Evolutionary conservation across 1,140 invertebrate genomes (phyloP).

Genomic region (Dreissena rostriformis): DNA sequence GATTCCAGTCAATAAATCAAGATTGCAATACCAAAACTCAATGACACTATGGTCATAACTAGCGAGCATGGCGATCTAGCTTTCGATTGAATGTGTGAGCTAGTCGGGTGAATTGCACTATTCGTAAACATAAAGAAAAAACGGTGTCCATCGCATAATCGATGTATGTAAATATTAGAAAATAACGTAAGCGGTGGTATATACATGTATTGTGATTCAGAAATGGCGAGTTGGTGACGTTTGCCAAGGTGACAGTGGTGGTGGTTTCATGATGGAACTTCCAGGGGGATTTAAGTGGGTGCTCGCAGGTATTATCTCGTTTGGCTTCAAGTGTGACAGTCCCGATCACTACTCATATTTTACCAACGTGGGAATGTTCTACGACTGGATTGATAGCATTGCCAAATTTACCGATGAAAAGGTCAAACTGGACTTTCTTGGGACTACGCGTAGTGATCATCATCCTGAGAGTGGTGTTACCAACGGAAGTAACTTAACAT

Average conservation of each 20-base stretch:
- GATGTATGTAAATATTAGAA: background rate
- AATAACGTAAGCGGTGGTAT: constrained; percentile 60
- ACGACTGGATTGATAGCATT: constrained; percentile 72
- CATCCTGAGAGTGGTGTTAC: too few species aligned
- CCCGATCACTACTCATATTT: constrained; percentile 75
- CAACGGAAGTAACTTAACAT: too few species aligned
- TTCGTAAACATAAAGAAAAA: background rate
- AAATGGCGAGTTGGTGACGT: constrained; percentile 81
- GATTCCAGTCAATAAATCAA: too few species aligned
- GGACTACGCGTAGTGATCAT: too few species aligned
- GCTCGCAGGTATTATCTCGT: constrained; percentile 77
- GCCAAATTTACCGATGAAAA: constrained; percentile 24
- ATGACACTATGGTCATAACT: too few species aligned
- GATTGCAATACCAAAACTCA: too few species aligned
- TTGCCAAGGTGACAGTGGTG: constrained; percentile 65
- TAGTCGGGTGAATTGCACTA: too few species aligned
- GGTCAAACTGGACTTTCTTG: constrained; percentile 18
- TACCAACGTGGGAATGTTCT: constrained; percentile 74
- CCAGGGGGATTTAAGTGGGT: constrained; percentile 59
- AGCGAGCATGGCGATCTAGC: background rate
- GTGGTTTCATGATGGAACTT: too few species aligned
- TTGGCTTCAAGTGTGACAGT: constrained; percentile 76
- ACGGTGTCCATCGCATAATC: background rate
- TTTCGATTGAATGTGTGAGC: too few species aligned
- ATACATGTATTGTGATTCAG: constrained; percentile 86